phyloP scores from a whole-genome alignment of 2,888 invertebrate species.

The Agrotis ipsilon region DNA sequence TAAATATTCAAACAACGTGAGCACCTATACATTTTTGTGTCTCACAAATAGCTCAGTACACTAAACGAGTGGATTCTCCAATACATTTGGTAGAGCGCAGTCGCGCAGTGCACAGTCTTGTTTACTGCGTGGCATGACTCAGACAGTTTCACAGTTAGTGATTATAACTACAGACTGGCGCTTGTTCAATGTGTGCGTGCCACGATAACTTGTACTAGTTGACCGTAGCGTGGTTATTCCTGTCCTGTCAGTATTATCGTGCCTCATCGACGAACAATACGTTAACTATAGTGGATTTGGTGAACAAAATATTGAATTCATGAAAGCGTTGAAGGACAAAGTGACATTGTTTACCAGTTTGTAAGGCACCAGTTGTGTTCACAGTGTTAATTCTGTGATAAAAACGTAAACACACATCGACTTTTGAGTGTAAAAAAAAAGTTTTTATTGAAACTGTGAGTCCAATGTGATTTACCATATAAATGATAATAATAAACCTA shows the following conservation, averaged over 20 bases:
- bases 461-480: neutral
- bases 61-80: constrained; percentile 27
- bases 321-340: constrained; percentile 21
- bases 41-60: neutral
- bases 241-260: constrained; percentile 31
- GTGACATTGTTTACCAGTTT: constrained; percentile 28
- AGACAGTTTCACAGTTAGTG: constrained; percentile 45
- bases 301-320: constrained; percentile 4
- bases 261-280: constrained; percentile 10
- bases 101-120: constrained; percentile 2
- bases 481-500: neutral
- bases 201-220: constrained; percentile 40
- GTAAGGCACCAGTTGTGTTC: neutral
- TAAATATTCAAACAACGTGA: too few relatives aligned
- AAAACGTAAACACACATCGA: constrained; percentile 25
- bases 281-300: neutral
- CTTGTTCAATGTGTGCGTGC: constrained; percentile 40
- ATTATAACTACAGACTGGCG: constrained; percentile 16
- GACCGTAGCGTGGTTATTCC: constrained; percentile 35
- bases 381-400: constrained; percentile 23
- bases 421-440: constrained; percentile 18
- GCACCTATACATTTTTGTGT: neutral
- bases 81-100: constrained; percentile 33
- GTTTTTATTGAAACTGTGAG: constrained; percentile 12
- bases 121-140: constrained; percentile 40